phyloP scores from a whole-genome alignment of 1,140 invertebrate species.

The Ditylenchus dipsaci region DNA sequence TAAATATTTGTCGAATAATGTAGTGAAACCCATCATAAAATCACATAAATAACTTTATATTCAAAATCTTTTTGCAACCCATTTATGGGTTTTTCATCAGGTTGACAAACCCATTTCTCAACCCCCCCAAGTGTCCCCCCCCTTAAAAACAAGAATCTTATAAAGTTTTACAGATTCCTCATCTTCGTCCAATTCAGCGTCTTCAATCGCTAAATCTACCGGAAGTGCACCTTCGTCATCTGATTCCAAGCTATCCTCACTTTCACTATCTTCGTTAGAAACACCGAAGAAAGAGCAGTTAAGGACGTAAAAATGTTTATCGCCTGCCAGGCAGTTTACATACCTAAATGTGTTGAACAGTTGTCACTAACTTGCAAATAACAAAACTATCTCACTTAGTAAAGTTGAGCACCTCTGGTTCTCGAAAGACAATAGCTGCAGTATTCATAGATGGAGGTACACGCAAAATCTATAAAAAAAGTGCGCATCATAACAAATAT shows the following conservation, averaged over 20 bases:
- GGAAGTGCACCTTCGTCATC: background rate
- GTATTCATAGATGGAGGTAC: conserved; percentile 28
- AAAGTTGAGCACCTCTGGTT: conserved; percentile 46
- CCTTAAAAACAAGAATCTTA: too few species aligned
- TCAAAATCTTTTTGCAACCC: too few species aligned
- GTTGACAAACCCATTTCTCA: too few species aligned
- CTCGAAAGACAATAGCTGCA: conserved; percentile 39
- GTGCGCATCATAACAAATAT: too few species aligned
- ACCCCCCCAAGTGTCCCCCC: too few species aligned
- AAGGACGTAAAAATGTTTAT: conserved; percentile 31
- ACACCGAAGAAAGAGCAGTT: conserved; percentile 38
- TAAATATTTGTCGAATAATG: too few species aligned
- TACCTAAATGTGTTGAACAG: background rate
- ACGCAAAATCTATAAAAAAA: conserved; percentile 33
- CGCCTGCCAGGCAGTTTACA: conserved; percentile 29
- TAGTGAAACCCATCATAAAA: too few species aligned
- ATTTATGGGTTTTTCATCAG: too few species aligned
- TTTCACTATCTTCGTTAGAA: conserved; percentile 24
- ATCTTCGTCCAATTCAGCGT: background rate
- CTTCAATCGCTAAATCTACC: conserved; percentile 8
- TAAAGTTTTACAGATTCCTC: background rate
- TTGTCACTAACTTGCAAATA: too few species aligned
- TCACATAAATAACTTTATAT: too few species aligned
- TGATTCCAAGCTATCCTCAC: conserved; percentile 15
- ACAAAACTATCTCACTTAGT: conserved; percentile 16